Evolutionary conservation across 2,113 vertebrate species (phyloP), one percentile per base, ranked within the genome.

Genomic region (Pica pica): DNA sequence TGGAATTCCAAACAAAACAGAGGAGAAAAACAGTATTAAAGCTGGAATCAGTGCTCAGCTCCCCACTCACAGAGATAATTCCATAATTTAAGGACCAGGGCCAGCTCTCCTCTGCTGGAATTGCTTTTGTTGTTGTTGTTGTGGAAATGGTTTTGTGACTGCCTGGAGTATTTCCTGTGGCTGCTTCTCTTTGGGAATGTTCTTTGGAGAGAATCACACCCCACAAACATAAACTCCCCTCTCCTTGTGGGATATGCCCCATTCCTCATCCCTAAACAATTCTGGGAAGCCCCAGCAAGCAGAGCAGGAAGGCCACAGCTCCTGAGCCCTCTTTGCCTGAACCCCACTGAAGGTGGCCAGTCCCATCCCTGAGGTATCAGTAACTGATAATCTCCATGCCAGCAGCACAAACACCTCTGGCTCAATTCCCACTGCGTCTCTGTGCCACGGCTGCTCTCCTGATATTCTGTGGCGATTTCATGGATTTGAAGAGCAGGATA

Each of bases 401-500:
- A n/a, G 69, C 59, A 63, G 80, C 37, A 35, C 81, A 81, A 81
- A 95, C 23, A 39, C 26, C 53, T 60, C 87, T 31, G 94, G 6
- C 80, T 60, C 31, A 60, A 47, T 93, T 92, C 93, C 67, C 80
- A 68, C 67, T 35, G 16, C 4, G 17, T 69, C 78, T 77, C 64
- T 64, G 56, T 56, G 64, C 93, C 70, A 9, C 57, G 87, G 92
- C 93, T 95, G 85, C 87, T 96, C 93, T 91, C 84, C 77, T 82
- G 80, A 77, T 82, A 86, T 88, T 69, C 53, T 31, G 12, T 6
- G 33, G 88, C 83, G 91, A 96, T 96, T 96, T 75, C 91, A 94
- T 75, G 94, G 96, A 49, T 94, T 90, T 96, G 84, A 94, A 20
- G 47, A 95, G 94, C 96, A 97, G 94, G 86, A 88, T 76, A 33